Evolutionary conservation across 2,888 invertebrate genomes (phyloP), one percentile per base, ranked within the genome.

Genomic region (Allacma fusca): DNA sequence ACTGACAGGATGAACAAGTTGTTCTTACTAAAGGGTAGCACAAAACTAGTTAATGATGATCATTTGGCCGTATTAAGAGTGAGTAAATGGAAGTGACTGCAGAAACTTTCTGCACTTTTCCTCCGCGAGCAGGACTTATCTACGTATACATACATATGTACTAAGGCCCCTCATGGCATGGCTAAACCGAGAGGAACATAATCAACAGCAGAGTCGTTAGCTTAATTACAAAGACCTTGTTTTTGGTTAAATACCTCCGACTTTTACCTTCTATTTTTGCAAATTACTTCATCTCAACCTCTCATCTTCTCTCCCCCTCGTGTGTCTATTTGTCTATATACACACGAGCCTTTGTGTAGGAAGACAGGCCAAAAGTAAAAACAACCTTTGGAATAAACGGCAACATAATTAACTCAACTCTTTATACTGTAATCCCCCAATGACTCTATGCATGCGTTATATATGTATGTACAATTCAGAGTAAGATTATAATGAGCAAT

Each of bases 241-340:
- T 62, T 62, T 62, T 62, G 62, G 62, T 62, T 62, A 62, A 62
- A 62, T 62, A 62, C 62, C 23, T 62, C 24, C 13, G 16, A 26
- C 62, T 62, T 62, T 62, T 62, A 26, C 62, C 62, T 62, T 62
- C 26, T 62, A 62, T 62, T 62, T 62, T 62, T 62, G 62, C 62
- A 62, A 62, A 62, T 62, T 62, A 62, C 62, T 62, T 62, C 62
- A 62, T 62, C 23, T 50, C 19, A 50, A 50, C 34, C 34, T 50
- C 19, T 50, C 50, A 5, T 19, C 50, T 50, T 50, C 19, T 50
- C 50, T 7, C 50, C 16, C 50, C 16, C 50, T 50, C n/a, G 50
- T 34, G 34, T 34, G 34, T 9, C 9, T 34, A 7, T 7, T 34
- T 34, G 34, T 34, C 4, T 34, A 9, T 34, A 34, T 34, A 9